A percentile compares a stretch with the other conserved stretches of the same genome.
phyloP scores from a whole-genome alignment of 2,888 invertebrate genomes.

The Drosophila lutescens region DNA sequence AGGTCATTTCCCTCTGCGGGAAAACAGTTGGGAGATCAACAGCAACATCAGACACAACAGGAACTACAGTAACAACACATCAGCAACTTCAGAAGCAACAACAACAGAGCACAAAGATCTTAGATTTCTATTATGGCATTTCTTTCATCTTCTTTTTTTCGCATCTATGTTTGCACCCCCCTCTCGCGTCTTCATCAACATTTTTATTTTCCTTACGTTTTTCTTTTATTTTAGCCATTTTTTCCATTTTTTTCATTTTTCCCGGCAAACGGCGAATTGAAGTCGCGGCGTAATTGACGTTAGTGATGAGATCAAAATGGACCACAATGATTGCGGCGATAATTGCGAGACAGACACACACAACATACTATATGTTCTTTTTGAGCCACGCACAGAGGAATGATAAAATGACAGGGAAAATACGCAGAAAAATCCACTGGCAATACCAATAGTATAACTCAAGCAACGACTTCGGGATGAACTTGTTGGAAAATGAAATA shows the following conservation, averaged over 20 bases:
- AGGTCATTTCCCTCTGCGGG: conserved; percentile 45
- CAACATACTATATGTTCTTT: conserved; percentile 6
- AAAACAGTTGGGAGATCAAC: conserved; percentile 38
- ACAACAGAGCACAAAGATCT: conserved; percentile 34
- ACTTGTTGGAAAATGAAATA: neutral
- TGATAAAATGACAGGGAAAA: conserved; percentile 20
- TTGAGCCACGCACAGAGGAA: conserved; percentile 12
- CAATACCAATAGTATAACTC: neutral
- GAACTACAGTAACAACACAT: conserved; percentile 1
- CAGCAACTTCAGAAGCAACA: conserved; percentile 2
- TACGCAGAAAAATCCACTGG: conserved; percentile 17
- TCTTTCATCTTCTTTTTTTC: conserved; percentile 27
- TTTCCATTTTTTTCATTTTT: conserved; percentile 19
- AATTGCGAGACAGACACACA: conserved; percentile 62
- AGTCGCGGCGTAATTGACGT: conserved; percentile 64
- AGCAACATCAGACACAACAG: neutral
- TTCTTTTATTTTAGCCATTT: neutral
- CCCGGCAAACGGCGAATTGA: conserved; percentile 45
- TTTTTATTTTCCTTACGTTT: conserved; percentile 24
- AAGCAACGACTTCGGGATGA: conserved; percentile 16
- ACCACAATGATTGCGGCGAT: conserved; percentile 75
- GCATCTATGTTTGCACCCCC: conserved; percentile 10
- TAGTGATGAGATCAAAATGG: conserved; percentile 71
- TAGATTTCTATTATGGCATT: conserved; percentile 52
- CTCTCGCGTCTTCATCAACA: conserved; percentile 19